phyloP scores from a whole-genome alignment of 2,888 invertebrate species.

The Phasia obesa region DNA sequence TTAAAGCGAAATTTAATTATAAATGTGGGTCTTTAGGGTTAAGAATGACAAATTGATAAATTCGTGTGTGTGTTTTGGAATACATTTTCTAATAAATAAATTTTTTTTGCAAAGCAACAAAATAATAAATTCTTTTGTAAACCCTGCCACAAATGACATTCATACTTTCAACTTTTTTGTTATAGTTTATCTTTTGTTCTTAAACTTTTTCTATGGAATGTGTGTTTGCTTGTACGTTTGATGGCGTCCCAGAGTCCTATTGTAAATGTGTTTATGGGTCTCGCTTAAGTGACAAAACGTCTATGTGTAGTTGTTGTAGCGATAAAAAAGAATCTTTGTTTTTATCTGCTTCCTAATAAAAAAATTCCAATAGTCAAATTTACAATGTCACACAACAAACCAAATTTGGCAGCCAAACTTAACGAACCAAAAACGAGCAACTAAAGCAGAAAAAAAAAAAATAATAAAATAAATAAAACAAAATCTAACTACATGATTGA shows the following conservation, averaged over 20 bases:
- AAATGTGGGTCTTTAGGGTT: no score
- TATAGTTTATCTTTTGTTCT: constrained; percentile 3
- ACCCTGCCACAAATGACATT: background rate
- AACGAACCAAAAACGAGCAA: constrained; percentile 58
- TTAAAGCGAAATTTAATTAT: no score
- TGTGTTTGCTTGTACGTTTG: background rate
- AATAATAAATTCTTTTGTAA: background rate
- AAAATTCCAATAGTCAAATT: constrained; percentile 54
- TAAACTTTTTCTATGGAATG: background rate
- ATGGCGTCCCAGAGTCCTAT: constrained; percentile 60
- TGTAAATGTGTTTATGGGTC: constrained; percentile 66
- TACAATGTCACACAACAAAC: constrained; percentile 60
- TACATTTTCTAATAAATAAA: background rate
- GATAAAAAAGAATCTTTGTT: background rate
- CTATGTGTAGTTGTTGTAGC: constrained; percentile 20
- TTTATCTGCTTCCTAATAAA: constrained; percentile 1
- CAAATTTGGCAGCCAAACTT: constrained; percentile 62
- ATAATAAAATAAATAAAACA: constrained; percentile 13
- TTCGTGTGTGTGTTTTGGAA: no score
- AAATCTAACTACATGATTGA: constrained; percentile 2
- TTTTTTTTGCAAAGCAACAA: background rate
- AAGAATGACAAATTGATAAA: no score
- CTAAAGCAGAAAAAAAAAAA: constrained; percentile 9
- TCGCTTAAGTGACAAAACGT: constrained; percentile 50
- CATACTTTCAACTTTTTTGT: background rate